A percentile compares a stretch with the other conserved stretches of the same genome.
Conservation (phyloP, 2,888 invertebrate species). For the Hylaea fasciaria region DNA sequence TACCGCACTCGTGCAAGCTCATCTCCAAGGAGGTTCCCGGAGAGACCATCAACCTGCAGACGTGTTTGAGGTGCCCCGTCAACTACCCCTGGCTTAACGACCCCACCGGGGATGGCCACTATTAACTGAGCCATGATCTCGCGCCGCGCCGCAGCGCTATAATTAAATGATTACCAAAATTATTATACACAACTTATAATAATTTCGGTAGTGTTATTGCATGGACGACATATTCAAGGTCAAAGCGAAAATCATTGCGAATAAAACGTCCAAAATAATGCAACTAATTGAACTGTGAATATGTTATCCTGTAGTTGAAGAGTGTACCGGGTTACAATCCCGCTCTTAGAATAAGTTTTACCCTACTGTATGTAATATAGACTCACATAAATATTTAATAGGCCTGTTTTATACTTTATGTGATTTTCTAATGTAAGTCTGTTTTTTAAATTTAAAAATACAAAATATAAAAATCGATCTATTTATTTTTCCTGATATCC, state of each 20-base stretch:
- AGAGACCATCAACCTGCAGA: conserved; percentile 96
- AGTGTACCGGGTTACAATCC: conserved; percentile 85
- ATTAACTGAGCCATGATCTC: conserved; percentile 86
- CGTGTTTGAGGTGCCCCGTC: conserved; percentile 96
- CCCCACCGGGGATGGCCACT: conserved; percentile 94
- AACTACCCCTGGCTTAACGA: conserved; percentile 98
- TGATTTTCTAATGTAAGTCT: conserved; percentile 84
- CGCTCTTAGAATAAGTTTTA: conserved; percentile 84
- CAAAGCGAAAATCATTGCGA: conserved; percentile 18
- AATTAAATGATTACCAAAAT: conserved; percentile 67
- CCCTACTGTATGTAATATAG: conserved; percentile 84
- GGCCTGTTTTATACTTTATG: conserved; percentile 83
- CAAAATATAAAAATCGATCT: conserved; percentile 64
- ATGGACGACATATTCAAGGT: conserved; percentile 71
- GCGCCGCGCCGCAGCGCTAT: conserved; percentile 75
- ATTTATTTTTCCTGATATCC: conserved; percentile 18
- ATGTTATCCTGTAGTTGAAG: conserved; percentile 75
- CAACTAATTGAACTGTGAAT: conserved; percentile 55
- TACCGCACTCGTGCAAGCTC: conserved; percentile 95
- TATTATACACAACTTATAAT: conserved; percentile 49
- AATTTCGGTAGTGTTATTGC: conserved; percentile 70
- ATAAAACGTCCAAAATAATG: conserved; percentile 7
- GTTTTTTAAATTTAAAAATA: conserved; percentile 81
- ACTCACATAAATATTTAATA: conserved; percentile 85
- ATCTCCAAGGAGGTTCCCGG: conserved; percentile 97